A percentile compares a stretch with the other conserved stretches of the same genome.
phyloP scores from a whole-genome alignment of 1,140 invertebrate species.

The Apis mellifera region DNA sequence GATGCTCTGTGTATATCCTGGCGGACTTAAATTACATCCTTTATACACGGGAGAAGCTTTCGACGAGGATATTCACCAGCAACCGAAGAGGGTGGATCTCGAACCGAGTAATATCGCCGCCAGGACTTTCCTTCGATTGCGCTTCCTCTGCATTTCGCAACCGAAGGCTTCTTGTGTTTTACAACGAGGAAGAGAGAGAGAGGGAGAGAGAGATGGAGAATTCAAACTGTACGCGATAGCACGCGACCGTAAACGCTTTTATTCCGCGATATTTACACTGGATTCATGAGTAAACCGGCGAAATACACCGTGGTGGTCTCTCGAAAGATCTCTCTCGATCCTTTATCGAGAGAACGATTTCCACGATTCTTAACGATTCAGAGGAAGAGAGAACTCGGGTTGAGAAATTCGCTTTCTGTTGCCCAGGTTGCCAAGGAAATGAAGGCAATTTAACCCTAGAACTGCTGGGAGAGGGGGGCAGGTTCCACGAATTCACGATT shows the following conservation, averaged over 20 bases:
- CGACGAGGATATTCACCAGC: not conserved
- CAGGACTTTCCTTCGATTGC: constrained; percentile 28
- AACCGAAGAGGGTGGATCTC: not conserved
- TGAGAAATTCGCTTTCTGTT: not conserved
- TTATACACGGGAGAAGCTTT: constrained; percentile 11
- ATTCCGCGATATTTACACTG: constrained; percentile 42
- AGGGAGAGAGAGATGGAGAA: not conserved
- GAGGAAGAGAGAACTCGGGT: not conserved
- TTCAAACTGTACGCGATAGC: constrained; percentile 22
- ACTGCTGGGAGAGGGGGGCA: too few species aligned
- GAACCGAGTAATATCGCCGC: constrained; percentile 24
- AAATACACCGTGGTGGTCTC: not conserved
- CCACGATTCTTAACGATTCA: not conserved
- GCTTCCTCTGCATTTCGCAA: not conserved
- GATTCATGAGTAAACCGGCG: not conserved
- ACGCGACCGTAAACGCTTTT: constrained; percentile 48
- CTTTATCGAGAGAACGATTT: not conserved
- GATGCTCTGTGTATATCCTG: not conserved
- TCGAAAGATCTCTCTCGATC: constrained; percentile 1
- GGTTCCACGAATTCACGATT: too few species aligned
- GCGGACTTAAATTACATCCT: constrained; percentile 9
- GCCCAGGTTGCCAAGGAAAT: not conserved
- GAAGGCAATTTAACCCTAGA: not conserved
- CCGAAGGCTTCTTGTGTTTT: not conserved
- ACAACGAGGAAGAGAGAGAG: not conserved